A percentile compares a stretch with the other conserved stretches of the same genome.
Evolutionary conservation across 2,113 vertebrate species (phyloP).

Genomic region (Ondatra zibethicus): DNA sequence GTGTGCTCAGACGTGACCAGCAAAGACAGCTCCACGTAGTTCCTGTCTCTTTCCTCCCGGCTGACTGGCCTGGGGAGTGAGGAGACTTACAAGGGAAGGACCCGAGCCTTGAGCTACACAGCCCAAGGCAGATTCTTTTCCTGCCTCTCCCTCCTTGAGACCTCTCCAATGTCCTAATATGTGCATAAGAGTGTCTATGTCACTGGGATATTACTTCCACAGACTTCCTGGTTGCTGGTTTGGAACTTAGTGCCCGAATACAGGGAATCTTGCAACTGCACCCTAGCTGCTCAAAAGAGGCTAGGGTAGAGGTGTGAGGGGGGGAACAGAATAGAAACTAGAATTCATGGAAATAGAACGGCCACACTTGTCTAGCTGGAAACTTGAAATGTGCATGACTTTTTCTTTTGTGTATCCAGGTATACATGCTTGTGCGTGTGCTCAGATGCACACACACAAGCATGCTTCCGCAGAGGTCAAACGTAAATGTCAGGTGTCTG

Average conservation of each 20-base stretch:
- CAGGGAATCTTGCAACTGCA: not conserved
- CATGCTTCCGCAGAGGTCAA: not conserved
- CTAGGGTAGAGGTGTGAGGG: not conserved
- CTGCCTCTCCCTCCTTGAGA: not conserved
- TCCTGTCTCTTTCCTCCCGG: not conserved
- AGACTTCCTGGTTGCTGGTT: not conserved
- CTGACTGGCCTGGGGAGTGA: not conserved
- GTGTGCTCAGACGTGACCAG: not conserved
- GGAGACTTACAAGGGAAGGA: not conserved
- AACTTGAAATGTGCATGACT: not conserved
- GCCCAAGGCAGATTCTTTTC: not conserved
- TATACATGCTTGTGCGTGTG: no score
- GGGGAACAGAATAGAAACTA: not conserved
- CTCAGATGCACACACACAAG: not conserved
- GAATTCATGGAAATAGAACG: not conserved
- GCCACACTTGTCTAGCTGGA: not conserved
- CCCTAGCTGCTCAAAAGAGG: not conserved
- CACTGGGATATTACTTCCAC: not conserved
- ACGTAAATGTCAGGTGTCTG: not conserved
- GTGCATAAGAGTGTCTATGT: not conserved
- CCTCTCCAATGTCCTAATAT: not conserved
- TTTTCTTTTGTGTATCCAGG: not conserved
- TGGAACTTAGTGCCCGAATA: not conserved
- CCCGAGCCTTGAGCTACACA: not conserved
- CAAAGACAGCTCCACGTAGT: not conserved